These are phyloP conservation scores for Drosophila pectinifera DNA, from an alignment of 1,140 invertebrate genomes.

Conservation along the genomic window DNA sequence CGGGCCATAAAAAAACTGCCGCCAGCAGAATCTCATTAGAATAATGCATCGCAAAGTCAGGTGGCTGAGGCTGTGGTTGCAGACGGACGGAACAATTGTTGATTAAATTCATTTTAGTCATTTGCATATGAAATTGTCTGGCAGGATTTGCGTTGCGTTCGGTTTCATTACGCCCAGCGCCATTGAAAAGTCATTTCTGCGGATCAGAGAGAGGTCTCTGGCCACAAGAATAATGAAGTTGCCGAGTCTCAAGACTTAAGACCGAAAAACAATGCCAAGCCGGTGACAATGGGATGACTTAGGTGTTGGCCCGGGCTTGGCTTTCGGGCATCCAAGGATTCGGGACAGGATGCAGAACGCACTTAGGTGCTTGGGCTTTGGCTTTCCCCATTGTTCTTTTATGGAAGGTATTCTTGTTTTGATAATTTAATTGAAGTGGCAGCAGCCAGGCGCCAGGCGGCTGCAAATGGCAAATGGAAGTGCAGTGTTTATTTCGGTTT, in stretches of 20 bases:
- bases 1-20: conserved; percentile 64
- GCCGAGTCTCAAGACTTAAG: conserved; percentile 75
- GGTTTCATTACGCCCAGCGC: conserved; percentile 70
- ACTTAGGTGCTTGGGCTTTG: conserved; percentile 64
- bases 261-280: conserved; percentile 61
- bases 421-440: conserved; percentile 82
- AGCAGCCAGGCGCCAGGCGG: conserved; percentile 38
- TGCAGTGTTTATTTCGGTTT: conserved; percentile 61
- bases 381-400: conserved; percentile 49
- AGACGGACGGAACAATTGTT: conserved; percentile 69
- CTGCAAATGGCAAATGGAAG: conserved; percentile 46
- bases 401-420: conserved; percentile 59
- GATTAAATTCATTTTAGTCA: conserved; percentile 81
- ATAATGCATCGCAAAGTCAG: conserved; percentile 69
- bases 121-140: conserved; percentile 82
- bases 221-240: conserved; percentile 78
- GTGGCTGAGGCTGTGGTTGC: conserved; percentile 11
- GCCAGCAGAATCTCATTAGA: conserved; percentile 78
- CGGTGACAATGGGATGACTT: conserved; percentile 64
- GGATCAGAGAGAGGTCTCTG: conserved; percentile 37
- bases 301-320: conserved; percentile 43
- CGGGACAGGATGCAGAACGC: conserved; percentile 53
- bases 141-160: conserved; percentile 17
- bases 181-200: conserved; percentile 80
- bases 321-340: conserved; percentile 31